Percentiles rank a stretch among this genome's conserved stretches.
Conservation (phyloP, 1,140 invertebrate species). For the Sycobia sp. region DNA sequence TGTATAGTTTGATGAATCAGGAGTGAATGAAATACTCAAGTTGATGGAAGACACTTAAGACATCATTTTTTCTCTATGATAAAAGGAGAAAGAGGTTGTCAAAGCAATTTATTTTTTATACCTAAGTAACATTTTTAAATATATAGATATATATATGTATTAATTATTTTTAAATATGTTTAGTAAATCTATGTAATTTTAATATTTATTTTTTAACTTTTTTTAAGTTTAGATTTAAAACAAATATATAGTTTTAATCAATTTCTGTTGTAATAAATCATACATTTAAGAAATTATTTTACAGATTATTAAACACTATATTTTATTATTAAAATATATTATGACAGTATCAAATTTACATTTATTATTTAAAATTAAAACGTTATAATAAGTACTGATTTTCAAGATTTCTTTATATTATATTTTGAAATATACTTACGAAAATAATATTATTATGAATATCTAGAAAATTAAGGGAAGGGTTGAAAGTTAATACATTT, state of each 20-base stretch:
- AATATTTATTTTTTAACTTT: conserved; percentile 4
- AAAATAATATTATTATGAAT: too few relatives aligned
- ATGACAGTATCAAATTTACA: too few relatives aligned
- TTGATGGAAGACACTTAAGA: not conserved
- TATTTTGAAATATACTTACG: too few relatives aligned
- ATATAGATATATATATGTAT: too few relatives aligned
- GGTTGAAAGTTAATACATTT: too few relatives aligned
- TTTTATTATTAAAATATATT: too few relatives aligned
- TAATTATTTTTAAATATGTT: conserved; percentile 11
- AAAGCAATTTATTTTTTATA: conserved; percentile 16
- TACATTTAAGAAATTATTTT: not conserved
- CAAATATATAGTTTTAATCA: not conserved
- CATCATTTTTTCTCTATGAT: conserved; percentile 19
- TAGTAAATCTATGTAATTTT: conserved; percentile 3
- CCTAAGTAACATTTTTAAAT: conserved; percentile 11
- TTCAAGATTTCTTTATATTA: too few relatives aligned
- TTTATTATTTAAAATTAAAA: too few relatives aligned
- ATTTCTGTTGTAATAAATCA: not conserved
- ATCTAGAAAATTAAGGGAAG: too few relatives aligned
- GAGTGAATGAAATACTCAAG: conserved; percentile 20
- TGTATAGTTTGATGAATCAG: conserved; percentile 1
- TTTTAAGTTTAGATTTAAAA: conserved; percentile 9
- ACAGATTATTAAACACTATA: not conserved
- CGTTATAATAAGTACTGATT: too few relatives aligned
- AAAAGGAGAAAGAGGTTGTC: not conserved